Percentiles rank a stretch among this genome's conserved stretches.
Conservation (phyloP, 2,888 invertebrate genomes). For the Pristionchus mayeri region DNA sequence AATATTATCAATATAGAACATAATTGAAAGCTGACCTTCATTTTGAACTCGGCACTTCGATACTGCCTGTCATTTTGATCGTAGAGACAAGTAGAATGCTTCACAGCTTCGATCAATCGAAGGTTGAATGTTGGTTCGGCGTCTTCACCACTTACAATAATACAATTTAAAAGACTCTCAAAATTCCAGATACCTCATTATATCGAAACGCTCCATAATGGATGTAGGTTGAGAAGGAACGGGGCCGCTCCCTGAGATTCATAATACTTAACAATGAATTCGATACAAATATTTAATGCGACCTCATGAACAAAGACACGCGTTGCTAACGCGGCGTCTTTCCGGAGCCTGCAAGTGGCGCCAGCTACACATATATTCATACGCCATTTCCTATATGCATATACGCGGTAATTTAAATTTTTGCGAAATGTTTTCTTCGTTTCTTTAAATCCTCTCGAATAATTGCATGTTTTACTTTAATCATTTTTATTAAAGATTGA, state of each 20-base stretch:
- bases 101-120: constrained; percentile 70
- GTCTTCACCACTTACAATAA: constrained; percentile 14
- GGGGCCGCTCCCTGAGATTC: too few species aligned
- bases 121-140: constrained; percentile 70
- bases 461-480: background rate
- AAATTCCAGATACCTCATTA: background rate
- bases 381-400: too few species aligned
- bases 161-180: background rate
- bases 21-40: constrained; percentile 54
- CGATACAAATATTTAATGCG: too few species aligned
- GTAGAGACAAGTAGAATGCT: constrained; percentile 68
- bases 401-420: background rate
- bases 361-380: too few species aligned
- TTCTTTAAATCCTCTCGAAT: too few species aligned
- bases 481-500: background rate
- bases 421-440: too few species aligned
- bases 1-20: background rate
- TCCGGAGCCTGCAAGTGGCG: too few species aligned
- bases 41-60: constrained; percentile 69
- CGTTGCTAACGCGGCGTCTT: too few species aligned
- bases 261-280: too few species aligned
- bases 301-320: too few species aligned
- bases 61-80: constrained; percentile 70
- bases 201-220: background rate
- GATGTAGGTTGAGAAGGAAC: background rate